Evolutionary conservation across 2,888 invertebrate genomes (phyloP), one percentile per base, ranked within the genome.

Genomic region (Leucophenga montana): DNA sequence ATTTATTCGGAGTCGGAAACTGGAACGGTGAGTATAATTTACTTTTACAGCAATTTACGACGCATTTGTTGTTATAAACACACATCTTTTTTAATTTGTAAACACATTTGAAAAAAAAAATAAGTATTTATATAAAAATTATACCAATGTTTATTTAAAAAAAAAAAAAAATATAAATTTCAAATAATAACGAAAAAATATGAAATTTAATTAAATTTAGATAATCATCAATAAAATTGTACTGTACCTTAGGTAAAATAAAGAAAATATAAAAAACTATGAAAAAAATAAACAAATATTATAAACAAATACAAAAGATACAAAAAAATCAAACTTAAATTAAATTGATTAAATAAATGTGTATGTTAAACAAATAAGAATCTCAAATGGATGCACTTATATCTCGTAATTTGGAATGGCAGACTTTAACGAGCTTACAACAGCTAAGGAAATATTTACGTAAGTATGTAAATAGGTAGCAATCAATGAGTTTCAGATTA

Each of bases 181-280:
- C 11, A 64, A 16, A 61, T 48, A 20, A 56, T 9, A 39, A 54
- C 27, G 39, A 54, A 11, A 66, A 22, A 62, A 65, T 62, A 73
- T 73, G 66, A 68, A 75, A 77, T 75, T 77, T 72, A 75, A 80
- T 73, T 77, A 71, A 75, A 78, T 68, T 39, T 84, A 80, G 82
- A 79, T 77, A 82, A 82, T 79, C 77, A 76, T 76, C 78, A 77
- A 78, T 76, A 46, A 77, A 77, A 84, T 81, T 81, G 83, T 83
- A 81, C 77, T 73, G 75, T 78, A 79, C 74, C 76, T 73, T 81
- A 81, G 81, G 70, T 76, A 80, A 81, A 78, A 70, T 71, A 66
- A 66, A 48, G 31, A 66, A 67, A 62, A 27, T 56, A 65, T 53
- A 46, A 50, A 16, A 44, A 31, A 66, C n/a, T 50, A 50, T 22